phyloP scores from a whole-genome alignment of 2,888 invertebrate genomes.

The Meiosimyza platycephala region DNA sequence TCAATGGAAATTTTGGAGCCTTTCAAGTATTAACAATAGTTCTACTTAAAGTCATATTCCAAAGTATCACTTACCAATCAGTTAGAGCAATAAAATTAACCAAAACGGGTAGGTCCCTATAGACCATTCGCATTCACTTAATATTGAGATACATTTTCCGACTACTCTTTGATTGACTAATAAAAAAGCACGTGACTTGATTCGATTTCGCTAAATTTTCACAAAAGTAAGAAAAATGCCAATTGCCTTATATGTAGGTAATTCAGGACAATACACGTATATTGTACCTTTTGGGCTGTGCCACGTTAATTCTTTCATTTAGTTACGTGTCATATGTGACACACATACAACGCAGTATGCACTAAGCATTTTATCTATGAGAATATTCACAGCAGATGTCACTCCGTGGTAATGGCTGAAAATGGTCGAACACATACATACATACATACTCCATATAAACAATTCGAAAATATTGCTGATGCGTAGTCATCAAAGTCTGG shows the following conservation, averaged over 20 bases:
- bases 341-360: constrained; percentile 49
- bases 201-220: constrained; percentile 38
- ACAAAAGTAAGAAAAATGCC: background rate
- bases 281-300: constrained; percentile 3
- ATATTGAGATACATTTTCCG: constrained; percentile 54
- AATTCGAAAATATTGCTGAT: constrained; percentile 26
- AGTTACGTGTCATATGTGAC: constrained; percentile 58
- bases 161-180: constrained; percentile 64
- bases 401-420: constrained; percentile 40
- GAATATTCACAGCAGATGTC: constrained; percentile 45
- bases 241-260: constrained; percentile 21
- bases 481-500: constrained; percentile 25
- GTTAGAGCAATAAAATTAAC: constrained; percentile 21
- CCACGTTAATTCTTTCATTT: constrained; percentile 48
- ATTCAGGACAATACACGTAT: constrained; percentile 22
- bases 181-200: constrained; percentile 63
- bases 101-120: constrained; percentile 37
- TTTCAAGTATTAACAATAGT: background rate
- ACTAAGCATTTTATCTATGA: constrained; percentile 13
- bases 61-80: constrained; percentile 41
- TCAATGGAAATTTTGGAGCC: too few relatives aligned
- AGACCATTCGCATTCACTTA: constrained; percentile 19
- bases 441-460: background rate
- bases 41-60: background rate
- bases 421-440: constrained; percentile 25